These are phyloP conservation scores for Cranoglanis bouderius DNA, from an alignment of 2,113 vertebrate species.

Conservation along the genomic window DNA sequence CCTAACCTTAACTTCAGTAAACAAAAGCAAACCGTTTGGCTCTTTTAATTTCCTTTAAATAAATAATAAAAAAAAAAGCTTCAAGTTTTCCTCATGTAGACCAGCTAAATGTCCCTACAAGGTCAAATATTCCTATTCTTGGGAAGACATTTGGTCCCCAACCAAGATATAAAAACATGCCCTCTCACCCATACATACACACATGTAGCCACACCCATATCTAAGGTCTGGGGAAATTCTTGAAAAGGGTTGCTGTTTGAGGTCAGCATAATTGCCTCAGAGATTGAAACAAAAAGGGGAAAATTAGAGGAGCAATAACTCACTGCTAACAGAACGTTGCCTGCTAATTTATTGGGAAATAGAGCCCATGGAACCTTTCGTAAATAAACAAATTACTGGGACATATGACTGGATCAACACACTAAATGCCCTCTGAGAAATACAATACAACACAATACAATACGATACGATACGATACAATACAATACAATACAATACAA, in stretches of 20 bases:
- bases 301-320: background rate
- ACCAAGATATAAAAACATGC: background rate
- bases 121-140: background rate
- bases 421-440: background rate
- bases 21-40: background rate
- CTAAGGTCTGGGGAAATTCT: slow-evolving; percentile 8
- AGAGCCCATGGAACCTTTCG: background rate
- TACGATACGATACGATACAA: background rate
- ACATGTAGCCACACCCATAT: slow-evolving; percentile 15
- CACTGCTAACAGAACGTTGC: background rate
- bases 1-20: background rate
- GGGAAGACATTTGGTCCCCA: background rate
- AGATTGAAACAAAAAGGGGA: background rate
- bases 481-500: background rate
- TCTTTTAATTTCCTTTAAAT: background rate
- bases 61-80: background rate
- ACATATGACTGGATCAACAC: slow-evolving; percentile 2
- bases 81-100: background rate
- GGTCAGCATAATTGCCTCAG: slow-evolving; percentile 7
- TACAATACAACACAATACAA: background rate
- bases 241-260: background rate
- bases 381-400: background rate
- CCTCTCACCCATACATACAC: background rate
- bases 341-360: background rate
- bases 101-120: background rate